These are phyloP conservation scores for Spatulosminthurus flaviceps DNA, from an alignment of 2,888 invertebrate species.

Conservation along the genomic window DNA sequence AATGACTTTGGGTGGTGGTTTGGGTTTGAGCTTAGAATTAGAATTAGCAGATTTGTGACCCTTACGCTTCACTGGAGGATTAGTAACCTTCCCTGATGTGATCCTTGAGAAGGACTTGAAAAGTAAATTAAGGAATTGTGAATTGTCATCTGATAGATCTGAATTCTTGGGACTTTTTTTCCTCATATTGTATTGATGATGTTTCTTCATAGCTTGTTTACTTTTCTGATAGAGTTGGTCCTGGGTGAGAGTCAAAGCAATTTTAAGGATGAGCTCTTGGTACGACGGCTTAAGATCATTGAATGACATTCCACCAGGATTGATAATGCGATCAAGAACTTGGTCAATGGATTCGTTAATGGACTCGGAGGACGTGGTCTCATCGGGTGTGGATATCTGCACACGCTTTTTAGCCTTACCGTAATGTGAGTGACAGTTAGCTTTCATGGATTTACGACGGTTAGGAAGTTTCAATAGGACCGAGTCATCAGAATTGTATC, in stretches of 20 bases:
- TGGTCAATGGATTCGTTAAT: constrained; percentile 61
- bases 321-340: constrained; percentile 81
- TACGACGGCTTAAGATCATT: constrained; percentile 91
- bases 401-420: constrained; percentile 62
- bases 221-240: constrained; percentile 90
- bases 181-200: constrained; percentile 68
- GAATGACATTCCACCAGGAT: constrained; percentile 91
- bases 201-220: constrained; percentile 87
- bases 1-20: constrained; percentile 22
- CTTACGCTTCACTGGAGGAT: not conserved
- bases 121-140: constrained; percentile 61
- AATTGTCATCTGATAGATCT: constrained; percentile 58
- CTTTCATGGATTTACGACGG: constrained; percentile 58
- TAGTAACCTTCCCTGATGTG: constrained; percentile 37
- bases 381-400: constrained; percentile 63
- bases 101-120: constrained; percentile 63
- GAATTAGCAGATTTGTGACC: not conserved
- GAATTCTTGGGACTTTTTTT: constrained; percentile 49
- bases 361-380: constrained; percentile 54
- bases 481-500: constrained; percentile 63
- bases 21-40: constrained; percentile 24
- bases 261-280: constrained; percentile 85
- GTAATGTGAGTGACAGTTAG: constrained; percentile 17
- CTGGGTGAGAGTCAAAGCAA: constrained; percentile 88
- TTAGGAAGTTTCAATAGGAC: constrained; percentile 58